Base-by-base conservation (phyloP, 2,113 vertebrate species). In the Donacobius atricapilla region DNA sequence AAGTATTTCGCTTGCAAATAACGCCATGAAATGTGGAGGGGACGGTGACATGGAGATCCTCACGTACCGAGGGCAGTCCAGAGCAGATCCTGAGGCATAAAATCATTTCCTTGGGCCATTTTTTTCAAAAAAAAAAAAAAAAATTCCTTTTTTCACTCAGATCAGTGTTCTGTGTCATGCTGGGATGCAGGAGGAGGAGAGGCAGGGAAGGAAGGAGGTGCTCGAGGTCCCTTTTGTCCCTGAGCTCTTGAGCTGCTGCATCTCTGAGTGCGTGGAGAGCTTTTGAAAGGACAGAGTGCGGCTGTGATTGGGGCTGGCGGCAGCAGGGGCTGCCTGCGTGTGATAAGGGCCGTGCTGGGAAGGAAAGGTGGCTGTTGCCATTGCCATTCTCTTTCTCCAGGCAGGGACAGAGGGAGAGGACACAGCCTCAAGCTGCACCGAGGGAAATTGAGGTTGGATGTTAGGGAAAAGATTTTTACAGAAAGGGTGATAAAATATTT, bases 341-440 rank as follows among this genome's bases (percentile, higher is more conserved):
- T 6, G 96, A 91, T 95, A 93, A 96, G 85, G 91, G 57, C 60
- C 35, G 22, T 35, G n/a, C 56, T 35, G 44, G 24, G 13, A 13
- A 20, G 60, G 37, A 13, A 20, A 28, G 37, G 37, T 13, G 35
- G 2, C 9, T n/a, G n/a, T n/a, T n/a, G n/a, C n/a, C n/a, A n/a
- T n/a, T n/a, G n/a, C n/a, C n/a, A n/a, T n/a, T n/a, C 51, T 31
- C 51, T 53, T 53, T 31, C 51, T 31, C 51, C 51, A 53, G 51
- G 28, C 51, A 53, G 28, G 28, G 51, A 31, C 51, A 53, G 51
- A 11, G 18, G 5, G 5, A 47, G 6, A 31, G 51, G 51, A 53
- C 51, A 53, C 16, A 30, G 51, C 28, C 28, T 31, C 3, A 18
- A 31, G 51, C 51, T 53, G 51, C 51, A 31, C 51, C 51, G 12